These are phyloP conservation scores for Phyllotis vaccarum DNA, from an alignment of 2,797 vertebrate genomes.

Conservation along the genomic window DNA sequence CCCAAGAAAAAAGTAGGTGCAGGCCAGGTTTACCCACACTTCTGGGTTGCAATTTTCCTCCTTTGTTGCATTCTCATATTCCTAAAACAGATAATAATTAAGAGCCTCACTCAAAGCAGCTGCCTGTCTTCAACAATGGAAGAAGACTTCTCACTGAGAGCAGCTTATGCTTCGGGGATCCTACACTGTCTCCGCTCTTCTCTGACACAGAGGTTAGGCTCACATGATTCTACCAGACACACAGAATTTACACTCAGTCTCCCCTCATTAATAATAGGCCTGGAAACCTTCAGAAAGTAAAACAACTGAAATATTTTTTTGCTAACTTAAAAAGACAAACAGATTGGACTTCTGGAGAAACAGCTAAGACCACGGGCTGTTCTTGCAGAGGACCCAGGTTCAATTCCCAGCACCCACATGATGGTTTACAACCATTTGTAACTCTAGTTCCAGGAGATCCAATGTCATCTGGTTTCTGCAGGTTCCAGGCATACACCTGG, in stretches of 20 bases:
- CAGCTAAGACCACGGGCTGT: background rate
- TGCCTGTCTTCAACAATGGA: background rate
- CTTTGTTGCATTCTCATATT: conserved; percentile 92
- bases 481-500: background rate
- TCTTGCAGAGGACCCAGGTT: background rate
- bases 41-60: conserved; percentile 91
- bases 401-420: background rate
- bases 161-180: background rate
- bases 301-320: conserved; percentile 41
- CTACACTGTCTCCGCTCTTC: background rate
- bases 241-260: background rate
- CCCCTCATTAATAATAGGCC: background rate
- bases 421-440: background rate
- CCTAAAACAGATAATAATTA: conserved; percentile 87
- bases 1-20: conserved; percentile 95
- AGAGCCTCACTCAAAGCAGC: background rate
- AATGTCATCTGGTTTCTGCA: background rate
- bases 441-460: background rate
- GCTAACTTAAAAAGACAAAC: conserved; percentile 62
- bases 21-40: conserved; percentile 96
- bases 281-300: conserved; percentile 42
- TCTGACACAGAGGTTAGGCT: background rate
- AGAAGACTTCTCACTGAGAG: background rate
- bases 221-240: background rate
- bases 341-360: background rate